Evolutionary conservation across 2,888 invertebrate species (phyloP), one percentile per base, ranked within the genome.

Genomic region (Folsomia manolachei): DNA sequence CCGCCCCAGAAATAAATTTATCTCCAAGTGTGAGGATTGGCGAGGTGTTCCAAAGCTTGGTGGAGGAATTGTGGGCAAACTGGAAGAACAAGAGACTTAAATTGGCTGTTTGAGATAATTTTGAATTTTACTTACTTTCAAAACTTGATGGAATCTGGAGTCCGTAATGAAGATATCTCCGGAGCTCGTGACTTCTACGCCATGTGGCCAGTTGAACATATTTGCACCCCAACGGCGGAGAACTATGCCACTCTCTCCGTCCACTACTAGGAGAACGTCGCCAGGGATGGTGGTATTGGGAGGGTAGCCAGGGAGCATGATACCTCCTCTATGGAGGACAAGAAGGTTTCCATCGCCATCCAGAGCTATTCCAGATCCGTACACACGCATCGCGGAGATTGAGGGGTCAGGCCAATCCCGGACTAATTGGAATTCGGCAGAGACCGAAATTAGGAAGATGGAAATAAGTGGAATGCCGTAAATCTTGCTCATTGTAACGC

Each of bases 141-240:
- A 89, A 11, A 94, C 93, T 84, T 95, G 94, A 83, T 95, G 95
- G 78, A 92, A 82, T 0, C 90, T 94, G 1, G 94, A 94, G 83
- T 95, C 95, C 0, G 95, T 95, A 24, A 92, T 84, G 91, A 93
- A 95, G 26, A 92, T 87, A 84, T 92, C 92, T 75, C 89, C 90
- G 2, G 88, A 85, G 0, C 84, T 82, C 82, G 94, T 94, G 64
- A 94, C 87, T 19, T 90, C 91, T 71, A 95, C 85, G 0, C 94
- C 94, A 82, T 95, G 95, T 0, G 95, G 95, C 83, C 69, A 69
- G 0, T 86, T 88, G 88, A 84, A 90, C 90, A 90, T 83, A 76
- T 88, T 86, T 81, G 86, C 87, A 52, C 92, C 92, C 90, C 91
- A 91, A 81, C 87, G 86, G 71, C 89, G 87, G 2, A 90, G 82